Conservation (phyloP, 2,888 invertebrate genomes). For the Metalampra italica region DNA sequence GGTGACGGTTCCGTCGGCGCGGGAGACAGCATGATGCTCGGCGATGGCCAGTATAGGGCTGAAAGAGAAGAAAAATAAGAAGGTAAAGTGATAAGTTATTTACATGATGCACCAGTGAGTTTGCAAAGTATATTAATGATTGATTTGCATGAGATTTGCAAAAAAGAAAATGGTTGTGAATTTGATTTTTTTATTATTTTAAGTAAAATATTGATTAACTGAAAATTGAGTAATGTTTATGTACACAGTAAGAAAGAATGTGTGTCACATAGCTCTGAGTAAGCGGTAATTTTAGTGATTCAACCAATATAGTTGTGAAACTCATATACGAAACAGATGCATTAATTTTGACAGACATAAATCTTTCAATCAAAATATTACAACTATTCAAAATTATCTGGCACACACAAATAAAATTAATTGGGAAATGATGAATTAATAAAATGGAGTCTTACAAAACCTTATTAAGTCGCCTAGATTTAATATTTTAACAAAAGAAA, state of each 20-base stretch:
- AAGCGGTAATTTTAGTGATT: neutral
- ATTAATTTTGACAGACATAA: neutral
- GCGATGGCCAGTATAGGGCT: slow-evolving; percentile 89
- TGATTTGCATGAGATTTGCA: too few species aligned
- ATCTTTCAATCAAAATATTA: too few species aligned
- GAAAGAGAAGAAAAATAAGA: slow-evolving; percentile 71
- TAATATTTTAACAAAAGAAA: too few species aligned
- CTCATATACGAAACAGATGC: neutral
- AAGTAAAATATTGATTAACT: neutral
- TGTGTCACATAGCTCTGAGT: neutral
- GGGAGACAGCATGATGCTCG: slow-evolving; percentile 82
- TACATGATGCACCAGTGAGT: neutral
- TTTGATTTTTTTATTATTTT: too few species aligned
- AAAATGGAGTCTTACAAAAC: too few species aligned
- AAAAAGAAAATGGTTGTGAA: neutral
- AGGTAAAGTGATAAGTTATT: neutral
- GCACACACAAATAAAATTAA: too few species aligned
- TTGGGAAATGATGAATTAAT: too few species aligned
- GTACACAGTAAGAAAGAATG: neutral
- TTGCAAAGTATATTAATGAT: too few species aligned
- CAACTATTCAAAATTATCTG: too few species aligned
- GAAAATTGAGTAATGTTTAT: neutral
- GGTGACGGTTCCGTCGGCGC: slow-evolving; percentile 83
- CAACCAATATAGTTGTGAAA: neutral
- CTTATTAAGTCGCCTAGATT: too few species aligned